Conservation (phyloP, 2,113 vertebrate genomes). For the Cochlearius cochlearius region DNA sequence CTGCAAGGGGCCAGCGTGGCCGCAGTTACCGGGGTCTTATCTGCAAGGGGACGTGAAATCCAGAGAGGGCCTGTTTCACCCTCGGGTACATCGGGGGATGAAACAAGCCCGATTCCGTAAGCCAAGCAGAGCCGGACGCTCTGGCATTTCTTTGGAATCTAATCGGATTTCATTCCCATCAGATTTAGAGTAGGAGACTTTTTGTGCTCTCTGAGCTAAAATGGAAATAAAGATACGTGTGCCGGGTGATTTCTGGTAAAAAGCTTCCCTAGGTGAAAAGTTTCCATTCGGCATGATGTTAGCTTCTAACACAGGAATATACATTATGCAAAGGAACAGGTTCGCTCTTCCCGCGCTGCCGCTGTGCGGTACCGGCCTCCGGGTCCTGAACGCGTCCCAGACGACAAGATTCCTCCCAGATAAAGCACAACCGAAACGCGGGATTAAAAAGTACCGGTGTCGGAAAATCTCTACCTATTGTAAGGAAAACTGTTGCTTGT, state of each 20-base stretch:
- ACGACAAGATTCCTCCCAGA: not conserved
- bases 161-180: slow-evolving; percentile 4
- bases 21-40: not conserved
- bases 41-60: not conserved
- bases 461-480: not conserved
- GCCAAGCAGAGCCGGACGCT: not conserved
- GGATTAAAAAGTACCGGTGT: not conserved
- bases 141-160: not conserved
- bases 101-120: not conserved
- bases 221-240: not conserved
- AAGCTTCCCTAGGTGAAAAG: not conserved
- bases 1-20: not conserved
- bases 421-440: not conserved
- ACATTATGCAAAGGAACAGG: not conserved
- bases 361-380: accelerated
- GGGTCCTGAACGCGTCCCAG: not conserved
- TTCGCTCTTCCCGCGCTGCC: not conserved
- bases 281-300: not conserved
- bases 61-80: not conserved
- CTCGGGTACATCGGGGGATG: not conserved
- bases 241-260: not conserved
- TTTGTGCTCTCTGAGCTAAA: not conserved
- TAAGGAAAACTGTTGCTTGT: not conserved
- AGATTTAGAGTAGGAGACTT: not conserved
- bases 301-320: not conserved